These are phyloP conservation scores for Apamea sordens DNA, from an alignment of 2,888 invertebrate species.

Conservation along the genomic window DNA sequence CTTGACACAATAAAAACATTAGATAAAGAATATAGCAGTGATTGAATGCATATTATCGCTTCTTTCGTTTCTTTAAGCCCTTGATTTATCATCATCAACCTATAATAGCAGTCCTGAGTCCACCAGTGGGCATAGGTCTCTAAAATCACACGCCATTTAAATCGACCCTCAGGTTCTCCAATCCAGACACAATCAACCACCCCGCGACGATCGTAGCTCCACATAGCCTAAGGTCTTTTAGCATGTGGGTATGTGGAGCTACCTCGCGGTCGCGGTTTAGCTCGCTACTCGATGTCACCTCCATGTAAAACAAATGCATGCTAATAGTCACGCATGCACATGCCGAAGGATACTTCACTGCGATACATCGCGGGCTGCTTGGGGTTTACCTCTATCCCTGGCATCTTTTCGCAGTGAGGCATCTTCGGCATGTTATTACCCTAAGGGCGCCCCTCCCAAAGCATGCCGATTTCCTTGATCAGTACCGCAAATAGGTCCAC, in stretches of 20 bases:
- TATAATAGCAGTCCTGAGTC: not conserved
- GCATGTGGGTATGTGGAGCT: too few relatives aligned
- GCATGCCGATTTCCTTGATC: not conserved
- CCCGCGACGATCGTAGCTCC: not conserved
- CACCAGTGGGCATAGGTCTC: not conserved
- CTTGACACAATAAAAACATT: slow-evolving; percentile 12
- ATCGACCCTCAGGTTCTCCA: not conserved
- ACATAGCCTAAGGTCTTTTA: not conserved
- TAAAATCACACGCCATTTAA: not conserved
- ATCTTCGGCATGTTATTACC: not conserved
- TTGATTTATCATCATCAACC: not conserved
- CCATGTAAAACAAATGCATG: not conserved
- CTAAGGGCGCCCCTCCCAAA: not conserved
- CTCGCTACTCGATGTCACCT: not conserved
- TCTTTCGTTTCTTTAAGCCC: not conserved
- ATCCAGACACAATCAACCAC: not conserved
- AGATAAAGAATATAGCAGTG: slow-evolving; percentile 23
- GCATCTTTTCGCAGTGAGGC: not conserved
- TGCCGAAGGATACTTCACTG: not conserved
- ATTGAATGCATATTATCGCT: not conserved
- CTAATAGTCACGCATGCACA: not conserved
- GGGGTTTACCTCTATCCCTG: too few relatives aligned
- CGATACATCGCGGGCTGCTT: not conserved
- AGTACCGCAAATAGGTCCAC: not conserved
- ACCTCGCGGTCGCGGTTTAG: not conserved